phyloP scores from a whole-genome alignment of 2,888 invertebrate species.

The Cephus pulcher region DNA sequence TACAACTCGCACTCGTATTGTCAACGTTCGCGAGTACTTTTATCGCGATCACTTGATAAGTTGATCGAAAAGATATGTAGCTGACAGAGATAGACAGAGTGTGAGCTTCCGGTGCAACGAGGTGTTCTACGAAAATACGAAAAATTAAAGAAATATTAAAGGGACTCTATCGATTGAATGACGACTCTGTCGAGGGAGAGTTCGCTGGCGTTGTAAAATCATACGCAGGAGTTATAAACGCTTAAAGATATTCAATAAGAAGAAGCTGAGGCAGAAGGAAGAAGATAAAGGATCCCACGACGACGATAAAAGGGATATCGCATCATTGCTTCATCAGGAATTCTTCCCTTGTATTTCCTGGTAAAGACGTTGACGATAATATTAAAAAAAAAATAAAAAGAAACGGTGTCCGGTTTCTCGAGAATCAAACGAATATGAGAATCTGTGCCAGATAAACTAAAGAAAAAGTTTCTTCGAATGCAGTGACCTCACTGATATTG shows the following conservation, averaged over 20 bases:
- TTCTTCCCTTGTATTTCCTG: neutral
- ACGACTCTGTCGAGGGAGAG: neutral
- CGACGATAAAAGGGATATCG: neutral
- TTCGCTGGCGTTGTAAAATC: neutral
- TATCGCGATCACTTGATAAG: neutral
- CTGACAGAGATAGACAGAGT: neutral
- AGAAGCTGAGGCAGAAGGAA: neutral
- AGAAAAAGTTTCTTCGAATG: neutral
- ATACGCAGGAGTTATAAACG: neutral
- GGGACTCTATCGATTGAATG: neutral
- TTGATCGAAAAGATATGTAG: neutral
- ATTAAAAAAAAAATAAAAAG: neutral
- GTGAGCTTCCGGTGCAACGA: neutral
- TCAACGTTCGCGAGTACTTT: neutral
- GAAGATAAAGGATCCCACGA: neutral
- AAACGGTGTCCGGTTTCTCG: neutral
- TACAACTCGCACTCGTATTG: neutral
- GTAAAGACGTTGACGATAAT: neutral
- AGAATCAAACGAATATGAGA: neutral
- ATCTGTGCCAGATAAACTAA: neutral
- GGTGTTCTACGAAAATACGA: neutral
- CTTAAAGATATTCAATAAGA: neutral
- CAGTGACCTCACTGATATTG: slow-evolving; percentile 33
- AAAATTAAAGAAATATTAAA: neutral
- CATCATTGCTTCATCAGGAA: neutral